Evolutionary conservation across 2,113 vertebrate genomes (phyloP).

Genomic region (Rhegmatorhina hoffmannsi): DNA sequence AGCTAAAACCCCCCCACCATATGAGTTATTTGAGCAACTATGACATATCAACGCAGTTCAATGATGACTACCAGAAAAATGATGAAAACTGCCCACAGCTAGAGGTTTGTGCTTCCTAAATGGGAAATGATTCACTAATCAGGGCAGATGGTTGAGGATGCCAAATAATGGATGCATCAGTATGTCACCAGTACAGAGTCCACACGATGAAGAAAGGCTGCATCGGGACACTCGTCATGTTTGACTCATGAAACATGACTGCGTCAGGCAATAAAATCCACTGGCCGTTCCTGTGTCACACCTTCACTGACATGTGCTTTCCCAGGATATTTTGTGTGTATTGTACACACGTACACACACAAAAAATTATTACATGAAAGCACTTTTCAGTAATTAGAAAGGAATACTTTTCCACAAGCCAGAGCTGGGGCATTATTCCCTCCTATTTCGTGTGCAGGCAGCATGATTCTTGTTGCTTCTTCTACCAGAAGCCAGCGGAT

Average conservation of each 20-base stretch:
- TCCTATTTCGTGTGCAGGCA: not conserved
- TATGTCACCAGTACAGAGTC: not conserved
- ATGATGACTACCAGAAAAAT: not conserved
- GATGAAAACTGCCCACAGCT: not conserved
- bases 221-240: not conserved
- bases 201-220: not conserved
- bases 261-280: not conserved
- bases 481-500: not conserved
- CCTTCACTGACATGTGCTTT: not conserved
- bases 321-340: not conserved
- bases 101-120: not conserved
- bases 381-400: not conserved
- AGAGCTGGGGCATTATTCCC: not conserved
- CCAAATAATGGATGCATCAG: not conserved
- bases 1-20: not conserved
- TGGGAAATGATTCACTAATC: not conserved
- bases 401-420: conserved; percentile 6
- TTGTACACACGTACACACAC: not conserved
- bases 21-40: not conserved
- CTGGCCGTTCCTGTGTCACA: not conserved
- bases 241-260: not conserved
- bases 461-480: not conserved
- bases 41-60: not conserved
- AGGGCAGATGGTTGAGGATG: not conserved
- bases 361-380: not conserved